Evolutionary conservation across 2,797 vertebrate species (phyloP), one percentile per base, ranked within the genome.

Genomic region (Pogonophryne albipinna): DNA sequence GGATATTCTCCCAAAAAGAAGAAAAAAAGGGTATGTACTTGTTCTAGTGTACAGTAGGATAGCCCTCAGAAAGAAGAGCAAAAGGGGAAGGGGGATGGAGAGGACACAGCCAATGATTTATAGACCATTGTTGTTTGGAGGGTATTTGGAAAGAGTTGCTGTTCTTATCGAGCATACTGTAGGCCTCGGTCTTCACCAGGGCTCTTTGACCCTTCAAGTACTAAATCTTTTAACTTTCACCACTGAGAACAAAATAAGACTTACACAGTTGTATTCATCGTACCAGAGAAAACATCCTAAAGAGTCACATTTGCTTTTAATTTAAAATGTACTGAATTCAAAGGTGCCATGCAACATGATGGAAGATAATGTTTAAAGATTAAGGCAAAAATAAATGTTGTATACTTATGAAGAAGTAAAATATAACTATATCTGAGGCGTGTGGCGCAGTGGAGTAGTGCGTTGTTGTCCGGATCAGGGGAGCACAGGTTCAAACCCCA

Each of bases 161-260:
- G 66, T 86, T 91, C 83, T 93, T 93, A 93, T 93, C 89, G 42
- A 90, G 88, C 82, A 86, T 89, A n/a, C n/a, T n/a, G 82, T 83
- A 87, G 77, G 91, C 93, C 85, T 82, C 87, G 79, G 90, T 94
- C 84, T 89, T 93, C 86, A 91, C 88, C 89, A 51, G 69, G 88
- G 81, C 89, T 94, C 91, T 92, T 83, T 94, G 94, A 94, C 92
- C 93, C 87, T 77, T 87, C 82, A 70, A 87, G 91, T 92, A 87
- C 91, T 82, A 88, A 93, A 93, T 95, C 94, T 92, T 82, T 80
- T 85, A 80, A 82, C 87, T 90, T 91, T 90, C 77, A 89, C 91
- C 92, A 78, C 80, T 89, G 79, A 83, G 82, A 92, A 92, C 15
- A 84, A 92, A 93, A 94, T 93, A 94, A 94, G 83, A 91, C 87